These are phyloP conservation scores for Drosophila pseudotalamancana DNA, from an alignment of 2,888 invertebrate genomes.

Conservation along the genomic window DNA sequence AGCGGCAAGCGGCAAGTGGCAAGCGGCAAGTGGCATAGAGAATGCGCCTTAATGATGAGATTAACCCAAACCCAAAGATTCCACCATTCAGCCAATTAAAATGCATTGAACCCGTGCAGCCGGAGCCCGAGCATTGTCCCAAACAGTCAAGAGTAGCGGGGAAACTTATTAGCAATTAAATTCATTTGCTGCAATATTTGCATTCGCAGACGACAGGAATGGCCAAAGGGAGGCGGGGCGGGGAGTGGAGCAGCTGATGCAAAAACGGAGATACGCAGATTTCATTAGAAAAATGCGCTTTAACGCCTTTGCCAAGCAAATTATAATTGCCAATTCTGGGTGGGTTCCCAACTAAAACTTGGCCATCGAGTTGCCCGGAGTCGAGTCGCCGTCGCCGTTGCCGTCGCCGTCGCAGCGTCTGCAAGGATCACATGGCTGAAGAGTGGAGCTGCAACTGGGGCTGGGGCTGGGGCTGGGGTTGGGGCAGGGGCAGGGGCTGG, in stretches of 20 bases:
- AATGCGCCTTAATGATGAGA: slow-evolving; percentile 78
- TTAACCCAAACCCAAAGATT: slow-evolving; percentile 66
- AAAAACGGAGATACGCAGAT: slow-evolving; percentile 51
- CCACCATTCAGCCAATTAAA: slow-evolving; percentile 80
- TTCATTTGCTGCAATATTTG: slow-evolving; percentile 81
- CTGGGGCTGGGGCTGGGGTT: neutral
- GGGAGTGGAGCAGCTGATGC: neutral
- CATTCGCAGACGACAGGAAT: slow-evolving; percentile 83
- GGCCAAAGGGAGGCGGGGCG: neutral
- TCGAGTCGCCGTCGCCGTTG: too few species aligned
- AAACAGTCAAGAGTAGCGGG: neutral
- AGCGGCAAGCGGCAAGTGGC: too few species aligned
- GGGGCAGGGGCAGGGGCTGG: neutral
- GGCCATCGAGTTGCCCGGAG: slow-evolving; percentile 25
- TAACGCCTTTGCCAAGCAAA: slow-evolving; percentile 54
- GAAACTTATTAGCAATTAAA: slow-evolving; percentile 83
- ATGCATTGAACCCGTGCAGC: slow-evolving; percentile 79
- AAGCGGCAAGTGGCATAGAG: too few species aligned
- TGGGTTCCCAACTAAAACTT: slow-evolving; percentile 45
- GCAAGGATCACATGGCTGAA: slow-evolving; percentile 56
- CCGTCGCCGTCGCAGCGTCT: slow-evolving; percentile 64
- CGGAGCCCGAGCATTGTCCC: slow-evolving; percentile 48
- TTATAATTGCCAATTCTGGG: slow-evolving; percentile 78
- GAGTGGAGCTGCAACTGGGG: neutral
- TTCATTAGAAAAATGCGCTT: slow-evolving; percentile 69